These are phyloP conservation scores for Platerodrilus igneus DNA, from an alignment of 2,888 invertebrate species.

Conservation along the genomic window DNA sequence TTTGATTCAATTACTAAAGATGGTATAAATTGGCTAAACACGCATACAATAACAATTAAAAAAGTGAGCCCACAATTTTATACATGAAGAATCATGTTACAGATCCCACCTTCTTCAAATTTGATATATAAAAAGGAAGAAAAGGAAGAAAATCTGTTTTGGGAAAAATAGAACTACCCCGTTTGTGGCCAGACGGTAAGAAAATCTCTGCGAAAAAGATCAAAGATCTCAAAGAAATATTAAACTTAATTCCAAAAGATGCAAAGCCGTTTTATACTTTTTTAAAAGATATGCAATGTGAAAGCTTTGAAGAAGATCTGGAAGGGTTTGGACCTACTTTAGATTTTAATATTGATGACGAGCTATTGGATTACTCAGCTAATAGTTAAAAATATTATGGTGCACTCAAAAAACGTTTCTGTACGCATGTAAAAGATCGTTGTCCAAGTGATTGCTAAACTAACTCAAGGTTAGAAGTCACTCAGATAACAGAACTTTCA, in stretches of 20 bases:
- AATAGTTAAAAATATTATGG: too few species aligned
- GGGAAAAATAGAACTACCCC: too few species aligned
- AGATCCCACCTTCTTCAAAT: constrained; percentile 1
- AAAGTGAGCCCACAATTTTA: constrained; percentile 14
- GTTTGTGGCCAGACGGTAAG: constrained; percentile 9
- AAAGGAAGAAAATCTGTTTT: too few species aligned
- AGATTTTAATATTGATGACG: constrained; percentile 7
- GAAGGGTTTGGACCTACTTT: constrained; percentile 6
- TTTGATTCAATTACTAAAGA: constrained; percentile 18
- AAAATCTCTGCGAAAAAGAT: constrained; percentile 7
- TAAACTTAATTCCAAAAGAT: constrained; percentile 9
- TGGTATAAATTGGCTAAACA: constrained; percentile 22
- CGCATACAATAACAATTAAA: constrained; percentile 16
- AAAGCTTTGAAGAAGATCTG: constrained; percentile 7
- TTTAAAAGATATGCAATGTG: background rate
- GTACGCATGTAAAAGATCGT: too few species aligned
- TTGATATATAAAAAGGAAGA: constrained; percentile 9
- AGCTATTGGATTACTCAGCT: constrained; percentile 1
- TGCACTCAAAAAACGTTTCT: too few species aligned
- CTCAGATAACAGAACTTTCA: too few species aligned
- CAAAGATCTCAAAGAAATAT: constrained; percentile 4
- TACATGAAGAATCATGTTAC: constrained; percentile 7
- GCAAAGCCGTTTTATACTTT: constrained; percentile 6
- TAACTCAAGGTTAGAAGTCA: too few species aligned
- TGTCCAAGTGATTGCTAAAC: too few species aligned